Evolutionary conservation across 2,888 invertebrate species (phyloP).

Genomic region (Cryptus viduatorius): DNA sequence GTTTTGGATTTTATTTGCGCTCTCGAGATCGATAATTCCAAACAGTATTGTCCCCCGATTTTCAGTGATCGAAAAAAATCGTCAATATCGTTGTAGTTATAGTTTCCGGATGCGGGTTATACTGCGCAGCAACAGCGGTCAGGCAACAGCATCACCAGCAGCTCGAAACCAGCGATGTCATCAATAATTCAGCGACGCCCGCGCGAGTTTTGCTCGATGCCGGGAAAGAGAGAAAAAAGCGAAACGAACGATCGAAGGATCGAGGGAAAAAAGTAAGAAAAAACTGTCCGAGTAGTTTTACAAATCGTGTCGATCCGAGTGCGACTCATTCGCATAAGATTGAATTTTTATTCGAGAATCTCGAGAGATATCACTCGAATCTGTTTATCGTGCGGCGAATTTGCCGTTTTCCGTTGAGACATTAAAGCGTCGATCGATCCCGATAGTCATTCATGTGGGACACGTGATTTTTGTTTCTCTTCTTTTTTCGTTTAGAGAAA

Average conservation of each 20-base stretch:
- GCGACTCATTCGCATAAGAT: constrained; percentile 34
- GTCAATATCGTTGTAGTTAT: constrained; percentile 13
- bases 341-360: constrained; percentile 39
- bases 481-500: not conserved
- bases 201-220: constrained; percentile 42
- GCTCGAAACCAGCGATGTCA: constrained; percentile 66
- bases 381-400: not conserved
- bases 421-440: constrained; percentile 4
- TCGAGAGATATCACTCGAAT: constrained; percentile 31
- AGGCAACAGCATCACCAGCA: not conserved
- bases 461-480: not conserved
- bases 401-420: not conserved
- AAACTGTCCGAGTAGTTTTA: constrained; percentile 21
- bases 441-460: constrained; percentile 14
- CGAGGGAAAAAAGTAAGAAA: constrained; percentile 16
- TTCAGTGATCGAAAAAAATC: constrained; percentile 15
- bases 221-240: constrained; percentile 70
- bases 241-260: constrained; percentile 63
- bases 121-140: constrained; percentile 28
- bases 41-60: not conserved
- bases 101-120: constrained; percentile 62
- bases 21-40: not conserved
- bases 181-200: constrained; percentile 77
- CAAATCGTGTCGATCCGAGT: constrained; percentile 20
- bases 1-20: not conserved